Evolutionary conservation across 2,113 vertebrate genomes (phyloP), one percentile per base, ranked within the genome.

Genomic region (Lycaon pictus): DNA sequence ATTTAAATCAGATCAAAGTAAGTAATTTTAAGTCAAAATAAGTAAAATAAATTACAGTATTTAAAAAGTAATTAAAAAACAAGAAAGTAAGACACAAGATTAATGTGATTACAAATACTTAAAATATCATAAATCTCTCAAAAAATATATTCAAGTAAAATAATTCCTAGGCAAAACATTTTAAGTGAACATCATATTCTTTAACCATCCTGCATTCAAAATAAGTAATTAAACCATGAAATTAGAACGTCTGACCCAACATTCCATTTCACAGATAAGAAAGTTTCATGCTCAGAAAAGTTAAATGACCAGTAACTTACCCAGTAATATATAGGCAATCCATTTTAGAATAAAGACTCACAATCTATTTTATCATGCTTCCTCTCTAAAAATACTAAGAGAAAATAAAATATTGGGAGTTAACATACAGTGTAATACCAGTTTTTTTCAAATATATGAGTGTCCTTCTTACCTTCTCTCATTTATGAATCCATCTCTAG

Each of bases 1-100:
- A 86, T 77, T 65, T 67, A 27, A 87, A 72, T 72, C 15, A 90
- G 85, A 72, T 79, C 8, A 96, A 85, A 96, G 63, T 80, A 84
- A 84, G 13, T 51, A 25, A 5, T 69, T 69, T 69, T 69, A 35
- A 69, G 16, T 71, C 11, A 96, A 85, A 96, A 72, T 80, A 90
- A 67, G 10, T 67, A 32, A 7, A n/a, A 77, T 25, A 69, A 63
- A 56, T 23, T 51, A 67, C 13, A 88, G 76, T 65, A 86, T 58
- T 82, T 93, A 60, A 93, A 76, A 53, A 0, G 3, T n/a, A 60
- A 62, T 53, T 96, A 8, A 85, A 82, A 93, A 95, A 82, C 2
- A 88, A 12, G 53, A 76, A 72, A 83, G 17, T 76, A 69, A 83
- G 37, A 20, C 19, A n/a, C 3, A 43, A 84, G 17, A 43, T 79